Percentiles rank a stretch among this genome's conserved stretches.
Evolutionary conservation across 2,888 invertebrate species (phyloP).

Genomic region (Nephrotoma appendiculata): DNA sequence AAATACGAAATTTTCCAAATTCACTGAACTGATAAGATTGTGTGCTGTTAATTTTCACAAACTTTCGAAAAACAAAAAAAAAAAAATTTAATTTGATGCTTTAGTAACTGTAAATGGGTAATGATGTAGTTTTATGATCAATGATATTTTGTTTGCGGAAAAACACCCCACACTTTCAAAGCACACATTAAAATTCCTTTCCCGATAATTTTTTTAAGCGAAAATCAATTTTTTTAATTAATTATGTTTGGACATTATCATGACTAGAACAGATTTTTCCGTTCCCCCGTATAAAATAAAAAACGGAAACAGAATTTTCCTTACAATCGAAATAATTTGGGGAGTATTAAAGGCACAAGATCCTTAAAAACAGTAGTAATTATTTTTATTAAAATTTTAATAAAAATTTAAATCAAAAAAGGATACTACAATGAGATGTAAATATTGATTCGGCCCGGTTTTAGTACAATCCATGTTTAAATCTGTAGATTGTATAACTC

Average conservation of each 20-base stretch:
- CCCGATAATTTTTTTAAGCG: background rate
- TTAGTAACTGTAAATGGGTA: background rate
- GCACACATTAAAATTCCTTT: background rate
- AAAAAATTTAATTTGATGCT: background rate
- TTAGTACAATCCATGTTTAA: background rate
- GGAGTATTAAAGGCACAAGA: background rate
- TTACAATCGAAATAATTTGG: background rate
- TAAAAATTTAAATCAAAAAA: background rate
- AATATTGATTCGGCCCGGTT: background rate
- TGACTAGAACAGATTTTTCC: slow-evolving; percentile 4
- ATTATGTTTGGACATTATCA: slow-evolving; percentile 7
- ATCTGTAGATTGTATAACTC: background rate
- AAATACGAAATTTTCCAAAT: background rate
- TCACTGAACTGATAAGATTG: background rate
- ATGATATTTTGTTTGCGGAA: background rate
- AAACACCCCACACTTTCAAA: background rate
- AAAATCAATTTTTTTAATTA: slow-evolving; percentile 6
- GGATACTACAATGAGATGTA: background rate
- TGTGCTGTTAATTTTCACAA: background rate
- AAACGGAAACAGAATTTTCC: background rate
- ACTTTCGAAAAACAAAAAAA: background rate
- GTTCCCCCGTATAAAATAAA: background rate
- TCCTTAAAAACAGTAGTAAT: background rate
- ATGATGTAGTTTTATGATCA: background rate
- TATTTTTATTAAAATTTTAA: background rate